phyloP scores from a whole-genome alignment of 2,113 vertebrate species.

The Vidua chalybeata region DNA sequence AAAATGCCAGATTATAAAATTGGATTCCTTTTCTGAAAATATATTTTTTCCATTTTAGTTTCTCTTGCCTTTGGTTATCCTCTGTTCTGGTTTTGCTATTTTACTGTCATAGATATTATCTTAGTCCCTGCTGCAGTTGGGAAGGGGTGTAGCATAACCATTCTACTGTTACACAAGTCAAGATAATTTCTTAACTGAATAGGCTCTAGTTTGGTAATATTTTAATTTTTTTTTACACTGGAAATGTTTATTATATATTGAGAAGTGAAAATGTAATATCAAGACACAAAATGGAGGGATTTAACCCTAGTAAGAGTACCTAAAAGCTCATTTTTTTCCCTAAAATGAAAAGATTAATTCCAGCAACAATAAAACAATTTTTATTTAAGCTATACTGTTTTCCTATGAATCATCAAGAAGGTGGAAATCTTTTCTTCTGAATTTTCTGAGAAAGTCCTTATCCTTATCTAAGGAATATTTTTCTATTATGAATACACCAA shows the following conservation, averaged over 20 bases:
- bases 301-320: not conserved
- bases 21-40: not conserved
- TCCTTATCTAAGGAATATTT: not conserved
- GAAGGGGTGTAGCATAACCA: not conserved
- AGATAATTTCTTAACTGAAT: not conserved
- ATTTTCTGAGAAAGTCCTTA: not conserved
- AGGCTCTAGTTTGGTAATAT: not conserved
- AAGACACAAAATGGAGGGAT: not conserved
- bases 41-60: not conserved
- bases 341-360: not conserved
- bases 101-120: not conserved
- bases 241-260: not conserved
- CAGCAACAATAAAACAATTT: not conserved
- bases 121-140: not conserved
- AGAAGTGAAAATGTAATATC: not conserved
- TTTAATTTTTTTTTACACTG: not conserved
- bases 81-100: not conserved
- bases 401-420: not conserved
- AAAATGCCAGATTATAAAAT: not conserved
- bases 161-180: not conserved
- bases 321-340: not conserved
- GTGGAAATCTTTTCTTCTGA: not conserved
- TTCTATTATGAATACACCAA: not conserved
- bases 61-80: not conserved
- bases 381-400: not conserved